Evolutionary conservation across 2,113 vertebrate genomes (phyloP), one percentile per base, ranked within the genome.

Genomic region (Cinclus cinclus): DNA sequence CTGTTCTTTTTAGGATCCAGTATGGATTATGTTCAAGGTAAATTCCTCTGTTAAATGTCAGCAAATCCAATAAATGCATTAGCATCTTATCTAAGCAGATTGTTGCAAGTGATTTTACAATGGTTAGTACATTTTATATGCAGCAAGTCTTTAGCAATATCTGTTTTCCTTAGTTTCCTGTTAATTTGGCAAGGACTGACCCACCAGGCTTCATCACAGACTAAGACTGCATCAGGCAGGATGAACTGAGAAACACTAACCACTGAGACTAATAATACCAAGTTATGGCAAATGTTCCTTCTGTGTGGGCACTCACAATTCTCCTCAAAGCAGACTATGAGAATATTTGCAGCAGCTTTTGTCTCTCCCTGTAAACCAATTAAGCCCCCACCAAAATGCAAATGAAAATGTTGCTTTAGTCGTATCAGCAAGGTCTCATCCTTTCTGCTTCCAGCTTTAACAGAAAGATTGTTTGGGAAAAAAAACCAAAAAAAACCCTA

Each of bases 51-150:
- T 93, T 95, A 94, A 96, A 94, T 96, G 88, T 95, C 95, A 97
- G 75, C 33, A 82, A 90, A 59, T 91, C 64, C 62, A 95, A 78
- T 95, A 97, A 95, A 94, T 69, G 42, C 59, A 85, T 92, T 95
- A 92, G 59, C 49, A 89, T 96, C 79, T 96, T 98, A 90, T 76
- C 87, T 59, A 95, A 96, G 86, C 80, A 97, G 94, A 96, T 96
- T 94, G 92, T 95, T 97, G 78, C 27, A 85, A 73, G 79, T 94
- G 49, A 41, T 90, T 89, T 94, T 94, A 15, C 74, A 96, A 78
- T 60, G 73, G 23, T 90, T 86, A 53, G 18, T 83, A 83, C 37
- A 63, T 89, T 94, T 98, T 87, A 73, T 89, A 67, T 79, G 60
- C 75, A 92, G 79, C 82, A 68, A 33, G 18, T 94, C 78, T 90